These are phyloP conservation scores for Paraplagusia blochii DNA, from an alignment of 2,113 vertebrate species.

Conservation along the genomic window DNA sequence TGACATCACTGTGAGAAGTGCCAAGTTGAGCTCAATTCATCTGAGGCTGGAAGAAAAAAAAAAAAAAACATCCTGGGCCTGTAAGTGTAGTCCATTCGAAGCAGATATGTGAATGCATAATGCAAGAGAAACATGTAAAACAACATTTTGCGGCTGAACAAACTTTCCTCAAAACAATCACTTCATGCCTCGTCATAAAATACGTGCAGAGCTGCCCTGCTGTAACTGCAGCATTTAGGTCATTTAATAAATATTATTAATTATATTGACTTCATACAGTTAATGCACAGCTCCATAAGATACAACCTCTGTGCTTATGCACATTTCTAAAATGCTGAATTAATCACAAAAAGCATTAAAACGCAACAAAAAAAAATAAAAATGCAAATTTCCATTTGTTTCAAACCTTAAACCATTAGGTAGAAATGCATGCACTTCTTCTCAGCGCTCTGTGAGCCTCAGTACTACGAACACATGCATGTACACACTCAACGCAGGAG, in stretches of 20 bases:
- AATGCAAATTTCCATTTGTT: background rate
- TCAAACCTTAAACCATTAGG: background rate
- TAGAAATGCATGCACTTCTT: slow-evolving; percentile 9
- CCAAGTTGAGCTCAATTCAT: background rate
- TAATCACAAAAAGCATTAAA: slow-evolving; percentile 9
- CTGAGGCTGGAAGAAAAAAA: background rate
- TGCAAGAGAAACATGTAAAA: background rate
- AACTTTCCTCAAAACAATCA: too few species aligned
- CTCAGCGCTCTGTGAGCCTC: slow-evolving; percentile 5
- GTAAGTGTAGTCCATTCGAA: background rate
- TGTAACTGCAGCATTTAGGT: background rate
- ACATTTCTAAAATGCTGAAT: background rate
- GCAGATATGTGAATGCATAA: background rate
- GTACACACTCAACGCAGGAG: background rate
- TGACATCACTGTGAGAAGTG: background rate
- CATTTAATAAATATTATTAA: background rate
- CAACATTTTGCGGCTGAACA: background rate
- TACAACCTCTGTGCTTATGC: background rate
- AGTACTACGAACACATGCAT: background rate
- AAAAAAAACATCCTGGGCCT: background rate
- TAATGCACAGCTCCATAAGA: background rate
- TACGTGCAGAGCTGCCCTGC: too few species aligned
- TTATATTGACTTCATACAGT: background rate
- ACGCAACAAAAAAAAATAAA: slow-evolving; percentile 4
- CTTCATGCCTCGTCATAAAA: too few species aligned